Percentiles rank a stretch among this genome's conserved stretches.
phyloP scores from a whole-genome alignment of 2,113 vertebrate genomes.

The Orthonyx spaldingii region DNA sequence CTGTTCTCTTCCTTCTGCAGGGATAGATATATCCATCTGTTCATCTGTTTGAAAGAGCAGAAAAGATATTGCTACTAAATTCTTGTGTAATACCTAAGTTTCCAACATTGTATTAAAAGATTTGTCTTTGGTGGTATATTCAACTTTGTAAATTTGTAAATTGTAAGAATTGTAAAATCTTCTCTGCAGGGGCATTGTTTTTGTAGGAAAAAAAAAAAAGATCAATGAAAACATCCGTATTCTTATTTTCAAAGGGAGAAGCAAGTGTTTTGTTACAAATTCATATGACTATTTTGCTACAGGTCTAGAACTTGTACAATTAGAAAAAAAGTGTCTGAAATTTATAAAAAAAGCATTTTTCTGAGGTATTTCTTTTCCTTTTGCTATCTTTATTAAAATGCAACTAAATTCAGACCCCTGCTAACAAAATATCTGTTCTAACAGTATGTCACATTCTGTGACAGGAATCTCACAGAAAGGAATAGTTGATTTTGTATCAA shows the following conservation, averaged over 20 bases:
- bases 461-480: not conserved
- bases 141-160: too few relatives aligned
- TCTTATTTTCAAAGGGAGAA: not conserved
- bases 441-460: not conserved
- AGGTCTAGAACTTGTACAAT: not conserved
- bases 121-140: not conserved
- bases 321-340: not conserved
- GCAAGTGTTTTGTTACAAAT: not conserved
- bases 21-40: conserved; percentile 72
- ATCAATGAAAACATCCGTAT: not conserved
- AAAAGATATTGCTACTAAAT: not conserved
- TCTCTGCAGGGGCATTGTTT: not conserved
- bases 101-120: not conserved
- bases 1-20: conserved; percentile 50
- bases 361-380: not conserved
- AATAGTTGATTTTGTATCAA: not conserved
- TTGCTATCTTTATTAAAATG: not conserved
- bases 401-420: not conserved
- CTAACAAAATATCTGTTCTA: not conserved
- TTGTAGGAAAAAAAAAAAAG: too few relatives aligned
- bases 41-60: conserved; percentile 67
- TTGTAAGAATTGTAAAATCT: too few relatives aligned
- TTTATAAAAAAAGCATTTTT: not conserved
- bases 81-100: not conserved
- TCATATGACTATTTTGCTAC: not conserved